phyloP scores from a whole-genome alignment of 2,797 vertebrate species.

The Xiphophorus birchmanni region DNA sequence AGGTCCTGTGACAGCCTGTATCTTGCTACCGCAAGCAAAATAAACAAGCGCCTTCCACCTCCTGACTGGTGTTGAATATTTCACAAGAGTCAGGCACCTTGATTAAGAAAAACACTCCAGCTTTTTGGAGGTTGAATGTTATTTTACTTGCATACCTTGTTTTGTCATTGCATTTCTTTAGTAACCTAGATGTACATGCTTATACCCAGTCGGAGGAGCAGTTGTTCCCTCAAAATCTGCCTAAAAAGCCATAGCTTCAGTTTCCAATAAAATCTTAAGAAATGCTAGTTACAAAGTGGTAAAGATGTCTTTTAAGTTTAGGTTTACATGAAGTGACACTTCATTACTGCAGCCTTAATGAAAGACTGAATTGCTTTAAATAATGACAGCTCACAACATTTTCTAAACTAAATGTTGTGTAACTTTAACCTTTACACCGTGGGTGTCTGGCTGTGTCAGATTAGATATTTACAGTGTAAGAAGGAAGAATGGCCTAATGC shows the following conservation, averaged over 20 bases:
- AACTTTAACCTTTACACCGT: constrained; percentile 11
- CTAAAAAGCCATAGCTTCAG: not conserved
- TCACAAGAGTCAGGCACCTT: constrained; percentile 42
- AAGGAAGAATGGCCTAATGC: constrained; percentile 7
- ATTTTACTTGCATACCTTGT: constrained; percentile 11
- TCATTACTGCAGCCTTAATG: not conserved
- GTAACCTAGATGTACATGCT: not conserved
- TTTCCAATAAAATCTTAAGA: not conserved
- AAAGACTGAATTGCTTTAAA: constrained; percentile 10
- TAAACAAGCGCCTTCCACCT: constrained; percentile 36
- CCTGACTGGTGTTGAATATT: constrained; percentile 56
- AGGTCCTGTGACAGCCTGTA: constrained; percentile 71
- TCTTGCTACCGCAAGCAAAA: constrained; percentile 68
- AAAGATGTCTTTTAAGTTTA: not conserved
- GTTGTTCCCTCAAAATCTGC: not conserved
- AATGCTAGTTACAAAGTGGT: not conserved
- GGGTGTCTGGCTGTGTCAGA: not conserved
- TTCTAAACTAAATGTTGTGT: constrained; percentile 5
- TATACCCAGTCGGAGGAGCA: not conserved
- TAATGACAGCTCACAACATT: constrained; percentile 10
- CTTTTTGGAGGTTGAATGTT: constrained; percentile 20
- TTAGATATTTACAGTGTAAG: constrained; percentile 23
- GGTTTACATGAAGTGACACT: not conserved
- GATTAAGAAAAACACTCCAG: constrained; percentile 28
- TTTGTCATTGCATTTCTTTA: not conserved